Base-by-base conservation (phyloP, 2,888 invertebrate genomes). In the Andrena trimmerana region DNA sequence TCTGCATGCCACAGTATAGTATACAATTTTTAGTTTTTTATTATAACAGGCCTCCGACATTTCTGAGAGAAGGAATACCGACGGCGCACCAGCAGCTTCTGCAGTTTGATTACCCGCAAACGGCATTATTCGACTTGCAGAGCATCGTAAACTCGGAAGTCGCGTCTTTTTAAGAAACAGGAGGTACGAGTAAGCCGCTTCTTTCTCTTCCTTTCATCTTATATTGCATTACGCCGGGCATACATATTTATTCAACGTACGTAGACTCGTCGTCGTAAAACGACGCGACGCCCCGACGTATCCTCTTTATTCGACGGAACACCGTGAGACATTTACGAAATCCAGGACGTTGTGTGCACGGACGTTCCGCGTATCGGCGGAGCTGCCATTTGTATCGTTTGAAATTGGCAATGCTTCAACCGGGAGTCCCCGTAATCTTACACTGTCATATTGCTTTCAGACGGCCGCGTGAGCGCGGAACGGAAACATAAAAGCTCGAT, bases 201-300 rank as follows among this genome's bases (percentile, higher is more conserved):
- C 73, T 77, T 69, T 71, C 70, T 48, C 59, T 63, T 67, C 71
- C 81, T 81, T 79, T 78, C 80, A 72, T 84, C 83, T 86, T 85
- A 83, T 86, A 85, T 89, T 85, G 84, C 88, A 75, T 87, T 86
- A 83, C 84, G 10, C 77, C 70, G 57, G 54, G 73, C 86, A 86
- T 89, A 87, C 90, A 90, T 90, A 90, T 89, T 90, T 90, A 88
- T 90, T 85, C 86, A 74, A 84, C 85, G 81, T 87, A 86, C 89
- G 87, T 83, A 86, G 89, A 85, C 84, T 89, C 80, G 69, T 69
- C 72, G 78, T 81, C 86, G 86, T 86, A 84, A 88, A 88, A 57
- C 84, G 67, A 74, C 81, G 85, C 81, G 82, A 74, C 73, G 78
- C 78, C 63, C 86, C 84, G 84, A 78, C 87, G 86, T 87, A 88